A percentile compares a stretch with the other conserved stretches of the same genome.
phyloP scores from a whole-genome alignment of 1,140 invertebrate genomes.

The Pogonognathellus flavescens region DNA sequence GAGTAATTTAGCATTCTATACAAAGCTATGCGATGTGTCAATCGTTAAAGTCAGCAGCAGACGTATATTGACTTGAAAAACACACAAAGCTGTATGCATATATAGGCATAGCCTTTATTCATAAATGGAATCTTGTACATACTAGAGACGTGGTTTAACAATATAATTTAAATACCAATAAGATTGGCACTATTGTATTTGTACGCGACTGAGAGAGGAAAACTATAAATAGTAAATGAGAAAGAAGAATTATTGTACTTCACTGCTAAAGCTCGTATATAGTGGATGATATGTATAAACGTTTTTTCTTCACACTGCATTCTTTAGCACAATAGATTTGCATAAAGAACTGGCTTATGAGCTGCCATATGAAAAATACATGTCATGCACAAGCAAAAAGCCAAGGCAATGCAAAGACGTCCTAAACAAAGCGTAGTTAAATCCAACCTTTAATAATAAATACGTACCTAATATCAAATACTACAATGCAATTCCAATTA shows the following conservation, averaged over 20 bases:
- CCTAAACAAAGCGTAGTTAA: slow-evolving; percentile 11
- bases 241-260: background rate
- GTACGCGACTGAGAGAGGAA: background rate
- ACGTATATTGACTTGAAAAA: no score
- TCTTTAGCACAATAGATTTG: background rate
- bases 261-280: background rate
- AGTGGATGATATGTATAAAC: background rate
- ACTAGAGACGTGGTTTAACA: no score
- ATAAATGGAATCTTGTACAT: no score
- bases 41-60: no score
- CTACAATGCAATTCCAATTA: no score
- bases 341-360: background rate
- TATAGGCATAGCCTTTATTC: no score
- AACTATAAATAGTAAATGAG: no score
- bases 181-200: slow-evolving; percentile 22
- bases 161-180: background rate
- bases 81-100: no score
- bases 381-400: slow-evolving; percentile 1
- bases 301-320: slow-evolving; percentile 9
- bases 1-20: no score
- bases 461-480: background rate
- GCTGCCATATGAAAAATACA: background rate
- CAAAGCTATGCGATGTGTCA: no score
- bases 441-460: background rate
- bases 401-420: slow-evolving; percentile 11